phyloP scores from a whole-genome alignment of 2,113 vertebrate genomes.

The Archocentrus centrarchus region DNA sequence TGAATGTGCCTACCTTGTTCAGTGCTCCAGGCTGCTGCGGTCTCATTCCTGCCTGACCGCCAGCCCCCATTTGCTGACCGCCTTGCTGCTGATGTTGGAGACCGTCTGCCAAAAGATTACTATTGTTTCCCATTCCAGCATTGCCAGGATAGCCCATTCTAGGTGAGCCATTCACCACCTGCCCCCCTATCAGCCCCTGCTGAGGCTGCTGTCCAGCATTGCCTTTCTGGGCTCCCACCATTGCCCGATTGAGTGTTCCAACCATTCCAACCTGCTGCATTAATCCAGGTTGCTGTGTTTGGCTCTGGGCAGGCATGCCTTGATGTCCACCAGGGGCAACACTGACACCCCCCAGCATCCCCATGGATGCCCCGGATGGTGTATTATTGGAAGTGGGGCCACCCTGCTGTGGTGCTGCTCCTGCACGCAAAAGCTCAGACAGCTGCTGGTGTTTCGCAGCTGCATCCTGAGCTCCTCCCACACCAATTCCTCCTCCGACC shows the following conservation, averaged over 20 bases:
- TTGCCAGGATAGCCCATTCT: conserved; percentile 89
- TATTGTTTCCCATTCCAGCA: conserved; percentile 85
- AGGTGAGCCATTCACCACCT: conserved; percentile 95
- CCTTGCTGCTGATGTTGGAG: conserved; percentile 90
- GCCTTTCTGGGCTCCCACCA: conserved; percentile 80
- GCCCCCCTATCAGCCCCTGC: conserved; percentile 81
- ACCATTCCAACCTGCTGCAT: conserved; percentile 84
- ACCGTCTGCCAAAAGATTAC: conserved; percentile 89
- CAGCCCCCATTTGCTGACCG: conserved; percentile 80
- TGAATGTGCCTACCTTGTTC: conserved; percentile 83
- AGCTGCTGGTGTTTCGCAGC: conserved; percentile 98
- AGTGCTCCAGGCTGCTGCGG: conserved; percentile 89
- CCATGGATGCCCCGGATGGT: conserved; percentile 67
- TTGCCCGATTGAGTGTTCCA: conserved; percentile 71
- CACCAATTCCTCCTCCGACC: conserved; percentile 60
- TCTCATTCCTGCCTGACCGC: conserved; percentile 87
- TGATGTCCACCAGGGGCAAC: conserved; percentile 68
- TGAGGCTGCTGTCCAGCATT: conserved; percentile 76
- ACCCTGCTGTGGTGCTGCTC: conserved; percentile 83
- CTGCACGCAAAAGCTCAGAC: conserved; percentile 91
- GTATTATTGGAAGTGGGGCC: conserved; percentile 76
- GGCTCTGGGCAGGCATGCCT: conserved; percentile 70
- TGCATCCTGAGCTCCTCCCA: conserved; percentile 86
- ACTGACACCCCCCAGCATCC: conserved; percentile 73
- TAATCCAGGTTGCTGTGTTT: conserved; percentile 83